Evolutionary conservation across 53 echinoderm and acorn worm genomes (phyloP).

Genomic region (Astropecten irregularis): DNA sequence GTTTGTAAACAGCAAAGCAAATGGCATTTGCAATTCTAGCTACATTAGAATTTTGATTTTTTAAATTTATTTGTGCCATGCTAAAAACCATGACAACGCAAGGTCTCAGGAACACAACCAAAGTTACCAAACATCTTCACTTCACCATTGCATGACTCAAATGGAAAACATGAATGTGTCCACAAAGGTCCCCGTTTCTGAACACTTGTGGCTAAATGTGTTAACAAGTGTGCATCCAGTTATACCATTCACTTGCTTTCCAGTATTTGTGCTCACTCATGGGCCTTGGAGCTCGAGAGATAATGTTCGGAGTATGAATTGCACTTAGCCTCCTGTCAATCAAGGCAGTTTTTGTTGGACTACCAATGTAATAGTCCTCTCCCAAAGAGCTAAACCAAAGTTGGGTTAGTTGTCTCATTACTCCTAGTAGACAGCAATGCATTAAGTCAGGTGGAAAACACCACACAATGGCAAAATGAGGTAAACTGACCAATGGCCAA

Average conservation of each 20-base stretch:
- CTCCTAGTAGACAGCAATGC: slow-evolving; percentile 56
- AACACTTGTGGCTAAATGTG: slow-evolving; percentile 49
- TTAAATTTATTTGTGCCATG: no score
- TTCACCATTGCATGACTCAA: slow-evolving; percentile 29
- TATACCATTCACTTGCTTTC: slow-evolving; percentile 60
- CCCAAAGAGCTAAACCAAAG: slow-evolving; percentile 49
- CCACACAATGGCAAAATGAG: slow-evolving; percentile 53
- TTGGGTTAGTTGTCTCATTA: slow-evolving; percentile 38
- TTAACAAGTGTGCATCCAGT: slow-evolving; percentile 52
- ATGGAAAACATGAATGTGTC: slow-evolving; percentile 70
- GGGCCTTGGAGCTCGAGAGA: slow-evolving; percentile 29
- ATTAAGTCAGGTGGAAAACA: slow-evolving; percentile 68
- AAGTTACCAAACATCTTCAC: no score
- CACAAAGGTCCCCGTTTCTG: slow-evolving; percentile 61
- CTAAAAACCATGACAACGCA: no score
- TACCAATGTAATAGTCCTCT: slow-evolving; percentile 22
- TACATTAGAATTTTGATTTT: no score
- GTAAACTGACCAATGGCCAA: slow-evolving; percentile 51
- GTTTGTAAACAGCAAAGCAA: no score
- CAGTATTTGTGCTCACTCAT: slow-evolving; percentile 50
- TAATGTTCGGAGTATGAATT: background rate
- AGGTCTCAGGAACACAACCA: no score
- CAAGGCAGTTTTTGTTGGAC: slow-evolving; percentile 20
- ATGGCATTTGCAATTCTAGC: no score
- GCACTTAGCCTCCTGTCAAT: background rate